Base-by-base conservation (phyloP, 2,888 invertebrate genomes). In the Galerucella nymphaeae region DNA sequence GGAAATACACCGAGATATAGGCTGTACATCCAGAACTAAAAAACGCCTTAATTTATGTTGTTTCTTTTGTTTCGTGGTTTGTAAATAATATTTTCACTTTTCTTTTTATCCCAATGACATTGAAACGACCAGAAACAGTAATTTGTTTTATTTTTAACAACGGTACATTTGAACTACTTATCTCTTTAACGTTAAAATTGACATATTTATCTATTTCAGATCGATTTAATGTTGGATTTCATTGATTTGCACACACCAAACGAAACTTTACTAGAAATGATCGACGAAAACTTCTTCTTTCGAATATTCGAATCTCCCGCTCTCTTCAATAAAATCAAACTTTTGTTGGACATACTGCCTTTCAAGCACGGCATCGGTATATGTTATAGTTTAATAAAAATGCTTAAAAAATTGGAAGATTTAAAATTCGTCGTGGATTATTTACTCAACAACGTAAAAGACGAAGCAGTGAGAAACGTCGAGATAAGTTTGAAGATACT, bases 401-500 rank as follows among this genome's bases (percentile, higher is more conserved):
- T 89, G 83, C 87, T 93, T 14, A 88, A 90, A 77, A 91, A 91
- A 57, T 86, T 93, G 0, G 87, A 89, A 57, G 88, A 92, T 72
- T 86, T 94, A 11, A 88, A 91, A 83, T 93, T 93, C 79, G 87
- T 92, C 42, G 87, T 91, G 1, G 88, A 90, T 71, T 93, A 91
- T 81, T 86, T 94, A 65, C 84, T 89, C 16, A 78, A 80, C 16
- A 82, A 80, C 13, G 87, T 89, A 63, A 86, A 89, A 73, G 87
- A 89, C 0, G 87, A 86, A 14, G 86, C 86, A 59, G 91, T 92
- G 79, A 89, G 89, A 80, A 91, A 91, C 80, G 89, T 92, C 65
- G 89, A 90, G 82, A 87, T 93, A 30, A 93, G 93, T 14, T 83
- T 93, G n/a, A 90, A 90, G 81, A 91, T 94, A 72, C 88, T 94